Evolutionary conservation across 2,888 invertebrate species (phyloP).

Genomic region (Eupithecia exiguata): DNA sequence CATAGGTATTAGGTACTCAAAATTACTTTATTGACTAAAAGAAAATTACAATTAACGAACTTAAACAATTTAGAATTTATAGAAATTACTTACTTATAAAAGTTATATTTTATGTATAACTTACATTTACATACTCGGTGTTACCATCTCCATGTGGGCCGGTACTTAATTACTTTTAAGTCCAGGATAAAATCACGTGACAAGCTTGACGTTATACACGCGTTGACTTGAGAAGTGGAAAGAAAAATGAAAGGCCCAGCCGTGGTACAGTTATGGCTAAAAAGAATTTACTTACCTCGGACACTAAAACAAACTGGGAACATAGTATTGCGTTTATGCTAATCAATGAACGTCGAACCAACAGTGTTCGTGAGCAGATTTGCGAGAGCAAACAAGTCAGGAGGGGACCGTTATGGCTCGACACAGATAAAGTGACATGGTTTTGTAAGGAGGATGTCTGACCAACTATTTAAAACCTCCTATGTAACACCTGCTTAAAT

Average conservation of each 20-base stretch:
- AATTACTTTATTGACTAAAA: neutral
- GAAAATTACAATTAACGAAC: neutral
- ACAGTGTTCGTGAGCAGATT: slow-evolving; percentile 16
- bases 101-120: no score
- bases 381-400: slow-evolving; percentile 36
- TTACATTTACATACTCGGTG: neutral
- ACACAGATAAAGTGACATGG: slow-evolving; percentile 73
- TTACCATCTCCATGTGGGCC: neutral
- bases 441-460: slow-evolving; percentile 50
- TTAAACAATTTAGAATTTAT: neutral
- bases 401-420: slow-evolving; percentile 72
- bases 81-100: no score
- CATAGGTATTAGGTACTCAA: neutral
- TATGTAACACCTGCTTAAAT: neutral
- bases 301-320: slow-evolving; percentile 7
- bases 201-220: neutral
- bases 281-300: neutral
- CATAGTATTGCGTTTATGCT: slow-evolving; percentile 10
- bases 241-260: neutral
- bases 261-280: neutral
- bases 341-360: slow-evolving; percentile 9
- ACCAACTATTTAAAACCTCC: slow-evolving; percentile 7
- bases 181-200: neutral
- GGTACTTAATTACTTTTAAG: no score
- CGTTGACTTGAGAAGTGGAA: neutral